Evolutionary conservation across 2,113 vertebrate species (phyloP).

Genomic region (Hydrolagus affinis): DNA sequence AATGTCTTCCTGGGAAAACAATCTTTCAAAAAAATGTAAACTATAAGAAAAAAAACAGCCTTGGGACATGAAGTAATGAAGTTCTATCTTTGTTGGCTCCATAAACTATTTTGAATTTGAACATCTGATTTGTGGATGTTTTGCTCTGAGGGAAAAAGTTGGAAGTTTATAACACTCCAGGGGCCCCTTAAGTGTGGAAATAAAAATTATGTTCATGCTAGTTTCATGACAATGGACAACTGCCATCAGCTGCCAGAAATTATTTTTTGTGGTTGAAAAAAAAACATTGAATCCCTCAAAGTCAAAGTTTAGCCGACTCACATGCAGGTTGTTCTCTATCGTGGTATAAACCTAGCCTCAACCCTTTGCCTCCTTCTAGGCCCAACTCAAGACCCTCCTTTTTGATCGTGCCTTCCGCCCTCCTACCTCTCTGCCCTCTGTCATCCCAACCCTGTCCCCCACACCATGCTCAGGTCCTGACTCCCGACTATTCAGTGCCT

Average conservation of each 20-base stretch:
- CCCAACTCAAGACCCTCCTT: too few species aligned
- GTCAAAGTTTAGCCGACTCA: too few species aligned
- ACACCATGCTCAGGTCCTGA: too few species aligned
- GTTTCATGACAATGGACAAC: conserved; percentile 13
- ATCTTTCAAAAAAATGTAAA: conserved; percentile 19
- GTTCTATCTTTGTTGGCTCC: conserved; percentile 16
- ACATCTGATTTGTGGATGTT: conserved; percentile 26
- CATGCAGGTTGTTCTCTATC: too few species aligned
- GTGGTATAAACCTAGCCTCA: too few species aligned
- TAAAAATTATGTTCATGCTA: conserved; percentile 15
- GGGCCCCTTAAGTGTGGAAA: conserved; percentile 20
- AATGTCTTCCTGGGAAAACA: conserved; percentile 13
- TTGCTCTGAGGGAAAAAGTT: conserved; percentile 1
- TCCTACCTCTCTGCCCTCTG: too few species aligned
- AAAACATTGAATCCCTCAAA: neutral
- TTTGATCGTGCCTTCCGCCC: too few species aligned
- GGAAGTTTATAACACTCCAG: conserved; percentile 17
- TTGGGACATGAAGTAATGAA: conserved; percentile 22
- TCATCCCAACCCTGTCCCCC: too few species aligned
- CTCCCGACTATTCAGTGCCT: too few species aligned
- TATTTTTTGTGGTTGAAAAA: neutral
- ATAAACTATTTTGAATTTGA: neutral
- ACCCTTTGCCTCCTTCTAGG: too few species aligned
- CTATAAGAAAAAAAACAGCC: conserved; percentile 22
- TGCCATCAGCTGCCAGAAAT: neutral